Evolutionary conservation across 2,888 invertebrate species (phyloP), one percentile per base, ranked within the genome.

Genomic region (Chorisops tibialis): DNA sequence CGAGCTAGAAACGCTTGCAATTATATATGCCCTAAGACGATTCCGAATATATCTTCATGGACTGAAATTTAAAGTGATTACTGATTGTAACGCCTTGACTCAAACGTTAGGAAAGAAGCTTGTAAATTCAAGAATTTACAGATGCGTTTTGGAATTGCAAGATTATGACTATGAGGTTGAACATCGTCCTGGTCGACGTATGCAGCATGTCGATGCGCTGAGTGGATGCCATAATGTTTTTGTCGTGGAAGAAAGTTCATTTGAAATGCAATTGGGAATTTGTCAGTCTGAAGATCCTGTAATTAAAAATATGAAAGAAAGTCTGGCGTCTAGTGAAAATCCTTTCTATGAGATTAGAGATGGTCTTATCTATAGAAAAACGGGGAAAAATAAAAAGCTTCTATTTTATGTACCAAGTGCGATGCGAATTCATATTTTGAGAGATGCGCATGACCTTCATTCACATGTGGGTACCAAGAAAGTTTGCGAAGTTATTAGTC

Each of bases 391-490:
- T 1, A 18, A 52, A 21, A n/a, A n/a, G n/a, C 41, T 24, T 11
- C 18, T 16, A 6, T 62, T 62, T 56, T 62, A 59, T 37, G 39
- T 59, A 16, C 70, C 70, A 0, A 22, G 61, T 41, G 21, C 4
- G 9, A 66, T 69, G 66, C 63, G 64, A 52, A 11, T 7, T 1
- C 49, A 59, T 12, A 39, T 69, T 4, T 63, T 69, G 7, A 38
- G 51, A 7, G 56, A 49, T 2, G 58, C 41, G 35, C 72, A 72
- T 65, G 70, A 72, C 47, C 37, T 64, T n/a, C 21, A 67, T 21
- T 70, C 70, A 21, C 73, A 74, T 65, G 54, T 71, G 38, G 72
- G 71, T 2, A 37, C 67, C 5, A 68, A 71, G 1, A 72, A 72
- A 68, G 67, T 65, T 38, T 47, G 64, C 48, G 67, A 70, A 37